A percentile compares a stretch with the other conserved stretches of the same genome.
These are phyloP conservation scores for Pomacea canaliculata DNA, from an alignment of 2,888 invertebrate genomes.

Conservation along the genomic window DNA sequence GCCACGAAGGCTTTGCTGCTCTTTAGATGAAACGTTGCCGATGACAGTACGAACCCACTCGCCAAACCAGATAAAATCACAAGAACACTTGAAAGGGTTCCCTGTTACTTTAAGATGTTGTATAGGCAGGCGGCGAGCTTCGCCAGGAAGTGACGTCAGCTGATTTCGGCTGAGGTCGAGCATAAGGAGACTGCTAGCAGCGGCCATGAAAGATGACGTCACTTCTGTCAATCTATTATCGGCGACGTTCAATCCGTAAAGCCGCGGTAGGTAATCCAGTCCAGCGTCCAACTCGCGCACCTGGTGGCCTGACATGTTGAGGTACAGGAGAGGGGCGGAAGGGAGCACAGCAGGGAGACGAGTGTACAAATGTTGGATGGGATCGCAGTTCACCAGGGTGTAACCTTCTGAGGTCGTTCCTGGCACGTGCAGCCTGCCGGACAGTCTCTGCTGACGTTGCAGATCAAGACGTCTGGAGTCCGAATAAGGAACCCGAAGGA, in stretches of 20 bases:
- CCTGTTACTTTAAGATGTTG: neutral
- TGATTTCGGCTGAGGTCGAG: neutral
- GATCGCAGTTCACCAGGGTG: neutral
- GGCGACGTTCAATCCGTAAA: constrained; percentile 4
- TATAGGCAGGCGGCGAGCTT: neutral
- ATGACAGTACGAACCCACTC: neutral
- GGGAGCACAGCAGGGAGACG: neutral
- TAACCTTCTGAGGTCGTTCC: neutral
- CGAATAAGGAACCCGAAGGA: neutral
- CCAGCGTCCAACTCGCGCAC: neutral
- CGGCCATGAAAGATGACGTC: neutral
- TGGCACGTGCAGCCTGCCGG: constrained; percentile 8
- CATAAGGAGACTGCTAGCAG: neutral
- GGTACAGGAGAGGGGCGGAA: neutral
- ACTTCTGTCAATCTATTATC: neutral
- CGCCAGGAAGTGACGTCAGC: neutral
- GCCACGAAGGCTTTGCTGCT: too few species aligned
- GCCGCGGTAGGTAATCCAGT: neutral
- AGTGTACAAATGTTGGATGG: neutral
- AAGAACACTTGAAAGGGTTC: constrained; percentile 7
- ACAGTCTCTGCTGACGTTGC: constrained; percentile 2
- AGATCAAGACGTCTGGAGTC: neutral
- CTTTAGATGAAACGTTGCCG: neutral
- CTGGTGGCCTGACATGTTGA: neutral
- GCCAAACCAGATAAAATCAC: constrained; percentile 6